Base-by-base conservation (phyloP, 2,888 invertebrate species). In the Bellardia pandia region DNA sequence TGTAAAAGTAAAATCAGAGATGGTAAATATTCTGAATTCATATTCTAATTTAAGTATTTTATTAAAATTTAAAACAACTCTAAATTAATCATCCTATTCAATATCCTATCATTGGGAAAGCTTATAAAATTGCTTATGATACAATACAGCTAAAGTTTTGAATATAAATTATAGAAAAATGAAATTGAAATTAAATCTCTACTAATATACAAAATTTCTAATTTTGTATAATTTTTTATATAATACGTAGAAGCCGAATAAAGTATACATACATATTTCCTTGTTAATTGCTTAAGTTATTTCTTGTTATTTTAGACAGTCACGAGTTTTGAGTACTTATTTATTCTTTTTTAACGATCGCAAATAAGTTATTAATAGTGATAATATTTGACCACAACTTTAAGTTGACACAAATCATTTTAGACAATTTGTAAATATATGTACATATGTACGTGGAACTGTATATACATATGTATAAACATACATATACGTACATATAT, bases 381-480 rank as follows among this genome's bases (percentile, higher is more conserved):
- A 71, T 69, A 40, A 72, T 66, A 76, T 66, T 58, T 80, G 68
- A 86, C 72, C 82, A 64, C 62, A 78, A 81, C 64, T 53, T 71
- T 8, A 68, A 60, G 53, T 80, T 71, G 71, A 56, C 80, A 76
- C 64, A 86, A 78, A 76, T 77, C 33, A 48, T 71, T 75, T 58
- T 72, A 56, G 42, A 16, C 33, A 62, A 64, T 42, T 64, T 72
- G 51, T 33, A 16, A 58, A 16, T 16, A 16, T 53, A 7, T 16
- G n/a, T n/a, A 16, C 16, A 53, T 16, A 53, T 16, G 5, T 4
- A 16, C n/a, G 16, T 23, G 23, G 23, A 23, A 16, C n/a, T 53
- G n/a, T 16, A 66, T 42, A 14, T 53, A 23, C 13, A 2, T n/a
- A 66, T 9, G 9, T 42, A 58, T 2, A 60, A 7, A 30, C 4